Evolutionary conservation across 2,888 invertebrate genomes (phyloP), one percentile per base, ranked within the genome.

Genomic region (Leptopterna dolabrata): DNA sequence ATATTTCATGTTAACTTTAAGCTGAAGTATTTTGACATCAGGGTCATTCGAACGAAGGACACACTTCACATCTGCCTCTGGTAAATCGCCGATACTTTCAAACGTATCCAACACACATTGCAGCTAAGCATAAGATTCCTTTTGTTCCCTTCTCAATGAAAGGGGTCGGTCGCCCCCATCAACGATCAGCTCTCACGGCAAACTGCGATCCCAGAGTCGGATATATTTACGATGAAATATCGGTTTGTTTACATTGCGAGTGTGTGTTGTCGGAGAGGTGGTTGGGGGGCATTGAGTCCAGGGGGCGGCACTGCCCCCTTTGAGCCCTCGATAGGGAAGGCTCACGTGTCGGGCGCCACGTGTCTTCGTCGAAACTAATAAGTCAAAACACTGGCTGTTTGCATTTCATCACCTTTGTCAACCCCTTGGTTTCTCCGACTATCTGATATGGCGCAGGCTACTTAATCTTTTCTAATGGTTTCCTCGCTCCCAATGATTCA

Each of bases 361-460:
- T 81, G 87, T 55, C 55, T 41, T 85, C 51, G 55, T 76, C 41
- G 30, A 76, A 87, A 87, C 80, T 87, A 87, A 87, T 87, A 87
- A 87, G 87, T 87, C 87, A 87, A 87, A 87, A 87, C 87, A 87
- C 80, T 70, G 43, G 83, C 80, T 87, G 87, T 87, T 87, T 87
- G 87, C 45, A 87, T 87, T 87, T 87, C 87, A 87, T 87, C 87
- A 87, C 87, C 87, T 87, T 70, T 43, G 70, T 83, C 83, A 83
- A 83, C 83, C 83, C 83, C 83, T 83, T 83, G 24, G 78, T n/a
- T 4, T 47, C 24, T 19, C 16, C n/a, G n/a, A 70, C 24, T 78
- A 78, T 78, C 78, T 45, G 78, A 78, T 78, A 78, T n/a, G 45
- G 78, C 14, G 78, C 78, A 78, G 78, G 45, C 78, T 78, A 78